Base-by-base conservation (phyloP, 2,797 vertebrate genomes). In the Acipenser transmontanus region DNA sequence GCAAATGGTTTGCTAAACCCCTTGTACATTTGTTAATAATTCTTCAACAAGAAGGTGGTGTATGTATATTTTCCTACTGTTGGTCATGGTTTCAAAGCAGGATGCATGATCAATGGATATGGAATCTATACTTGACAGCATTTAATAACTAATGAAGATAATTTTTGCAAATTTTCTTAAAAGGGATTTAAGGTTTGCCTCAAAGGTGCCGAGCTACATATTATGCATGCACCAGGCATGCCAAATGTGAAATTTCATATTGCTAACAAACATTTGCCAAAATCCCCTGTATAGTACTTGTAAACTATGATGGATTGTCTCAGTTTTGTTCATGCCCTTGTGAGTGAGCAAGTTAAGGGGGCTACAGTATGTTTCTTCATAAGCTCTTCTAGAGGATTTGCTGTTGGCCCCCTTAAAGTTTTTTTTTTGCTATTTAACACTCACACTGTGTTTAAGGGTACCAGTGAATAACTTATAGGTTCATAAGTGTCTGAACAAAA, bases 91-190 rank as follows among this genome's bases (percentile, higher is more conserved):
- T 64, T 71, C 49, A 65, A 75, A 79, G 71, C 12, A 74, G 71
- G 68, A 77, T 78, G 78, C 76, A 80, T 82, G 84, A 87, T 80
- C 76, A 81, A 87, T 80, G 77, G 77, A 85, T 78, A 76, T 76
- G 72, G 77, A 65, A 65, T 77, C 69, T 66, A n/a, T 9, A 60
- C 67, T 66, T 79, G 84, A 79, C 80, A 81, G 83, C 78, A 81
- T 83, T 85, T 85, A 85, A 85, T 86, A 81, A 82, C 78, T 79
- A 82, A 82, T 79, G 80, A 81, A 82, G 78, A 79, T 74, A 80
- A 76, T 66, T 72, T 57, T 77, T 74, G 77, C 74, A 71, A 57
- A 73, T 78, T 83, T 83, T 80, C 73, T 75, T 76, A 74, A 80
- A 73, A 80, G 79, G 72, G 79, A 80, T 85, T 77, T 80, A 49